Conservation (phyloP, 2,888 invertebrate genomes). For the Hecatera dysodea region DNA sequence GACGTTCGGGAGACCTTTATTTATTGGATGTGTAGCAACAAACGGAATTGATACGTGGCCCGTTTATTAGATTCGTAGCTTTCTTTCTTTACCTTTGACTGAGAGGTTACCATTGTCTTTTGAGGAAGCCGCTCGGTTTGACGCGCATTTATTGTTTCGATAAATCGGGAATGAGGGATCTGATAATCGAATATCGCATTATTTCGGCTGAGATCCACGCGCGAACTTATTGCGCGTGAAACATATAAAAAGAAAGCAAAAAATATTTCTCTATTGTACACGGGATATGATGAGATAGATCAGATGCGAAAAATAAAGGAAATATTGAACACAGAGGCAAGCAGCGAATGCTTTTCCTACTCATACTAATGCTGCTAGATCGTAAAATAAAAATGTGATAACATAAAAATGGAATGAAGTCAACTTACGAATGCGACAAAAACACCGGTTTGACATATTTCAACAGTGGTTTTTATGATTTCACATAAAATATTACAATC, state of each 20-base stretch:
- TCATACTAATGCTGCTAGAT: constrained; percentile 68
- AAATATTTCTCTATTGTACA: constrained; percentile 47
- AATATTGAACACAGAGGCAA: constrained; percentile 59
- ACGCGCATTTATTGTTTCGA: constrained; percentile 78
- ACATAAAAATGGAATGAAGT: constrained; percentile 76
- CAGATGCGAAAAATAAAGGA: constrained; percentile 58
- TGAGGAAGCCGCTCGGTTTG: constrained; percentile 81
- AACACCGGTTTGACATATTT: constrained; percentile 80
- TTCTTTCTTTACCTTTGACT: constrained; percentile 89
- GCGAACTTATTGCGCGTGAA: constrained; percentile 64
- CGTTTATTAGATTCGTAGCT: constrained; percentile 89
- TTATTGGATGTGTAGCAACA: constrained; percentile 82
- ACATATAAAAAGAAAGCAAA: constrained; percentile 48
- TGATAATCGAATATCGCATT: constrained; percentile 76
- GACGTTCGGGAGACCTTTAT: constrained; percentile 76
- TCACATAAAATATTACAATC: constrained; percentile 83
- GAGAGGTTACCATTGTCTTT: constrained; percentile 86
- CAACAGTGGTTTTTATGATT: constrained; percentile 81
- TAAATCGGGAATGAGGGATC: constrained; percentile 71
- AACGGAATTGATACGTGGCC: constrained; percentile 87
- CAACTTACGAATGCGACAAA: constrained; percentile 77
- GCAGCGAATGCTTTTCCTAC: constrained; percentile 66
- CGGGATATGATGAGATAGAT: constrained; percentile 56
- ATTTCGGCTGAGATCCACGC: constrained; percentile 65
- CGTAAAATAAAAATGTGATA: constrained; percentile 71